Conservation (phyloP, 2,888 invertebrate genomes). For the Stenichneumon culpator region DNA sequence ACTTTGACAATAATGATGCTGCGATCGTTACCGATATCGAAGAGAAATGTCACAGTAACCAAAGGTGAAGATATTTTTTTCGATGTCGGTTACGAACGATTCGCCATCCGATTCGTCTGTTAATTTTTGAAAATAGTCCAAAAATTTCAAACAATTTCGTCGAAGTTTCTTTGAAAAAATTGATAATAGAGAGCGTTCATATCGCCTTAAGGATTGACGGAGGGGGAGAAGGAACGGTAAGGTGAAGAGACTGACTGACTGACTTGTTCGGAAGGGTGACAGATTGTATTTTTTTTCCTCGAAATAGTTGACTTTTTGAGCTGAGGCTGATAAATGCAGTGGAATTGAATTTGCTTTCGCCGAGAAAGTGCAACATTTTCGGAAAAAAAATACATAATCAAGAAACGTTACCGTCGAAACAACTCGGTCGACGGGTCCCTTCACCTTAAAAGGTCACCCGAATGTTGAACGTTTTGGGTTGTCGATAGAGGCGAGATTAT, state of each 20-base stretch:
- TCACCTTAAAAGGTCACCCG: background rate
- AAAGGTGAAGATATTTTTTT: background rate
- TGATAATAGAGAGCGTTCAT: background rate
- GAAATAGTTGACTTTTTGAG: background rate
- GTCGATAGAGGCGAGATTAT: constrained; percentile 10
- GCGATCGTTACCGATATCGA: background rate
- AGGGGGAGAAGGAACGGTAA: background rate
- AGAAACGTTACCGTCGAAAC: background rate
- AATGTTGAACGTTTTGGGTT: constrained; percentile 30
- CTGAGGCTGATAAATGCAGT: background rate
- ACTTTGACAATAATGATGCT: constrained; percentile 6
- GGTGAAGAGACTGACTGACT: background rate
- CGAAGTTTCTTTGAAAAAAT: background rate
- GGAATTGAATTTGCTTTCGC: background rate
- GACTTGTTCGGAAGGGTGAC: background rate
- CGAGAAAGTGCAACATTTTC: background rate
- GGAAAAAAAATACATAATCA: background rate
- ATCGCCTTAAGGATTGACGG: constrained; percentile 7
- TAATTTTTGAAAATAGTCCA: background rate
- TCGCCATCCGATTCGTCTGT: background rate
- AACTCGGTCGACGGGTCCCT: background rate
- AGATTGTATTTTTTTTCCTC: background rate
- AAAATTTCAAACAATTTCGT: background rate
- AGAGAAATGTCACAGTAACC: background rate
- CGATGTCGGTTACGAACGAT: background rate